These are phyloP conservation scores for Corythaeola cristata DNA, from an alignment of 2,113 vertebrate species.

Conservation along the genomic window DNA sequence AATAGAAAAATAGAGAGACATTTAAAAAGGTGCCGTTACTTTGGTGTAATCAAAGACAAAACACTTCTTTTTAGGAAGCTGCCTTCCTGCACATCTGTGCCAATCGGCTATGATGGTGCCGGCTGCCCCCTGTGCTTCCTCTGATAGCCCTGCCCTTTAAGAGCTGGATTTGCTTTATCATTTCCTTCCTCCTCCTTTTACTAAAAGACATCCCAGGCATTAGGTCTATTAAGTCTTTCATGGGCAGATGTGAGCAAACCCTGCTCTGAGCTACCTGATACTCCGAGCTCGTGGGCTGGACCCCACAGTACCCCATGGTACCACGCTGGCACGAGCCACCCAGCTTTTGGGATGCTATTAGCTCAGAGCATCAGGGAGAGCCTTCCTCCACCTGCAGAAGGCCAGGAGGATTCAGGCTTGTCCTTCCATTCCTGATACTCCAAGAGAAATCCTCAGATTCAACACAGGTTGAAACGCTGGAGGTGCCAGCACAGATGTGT, in stretches of 20 bases:
- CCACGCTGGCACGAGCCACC: not conserved
- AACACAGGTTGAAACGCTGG: not conserved
- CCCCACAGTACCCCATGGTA: too few species aligned
- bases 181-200: not conserved
- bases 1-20: slow-evolving; percentile 59
- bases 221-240: not conserved
- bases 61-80: not conserved
- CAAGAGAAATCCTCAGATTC: not conserved
- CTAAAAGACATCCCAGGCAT: not conserved
- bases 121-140: not conserved
- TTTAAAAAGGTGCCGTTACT: slow-evolving; percentile 22
- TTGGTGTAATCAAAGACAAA: not conserved
- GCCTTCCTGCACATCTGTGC: not conserved
- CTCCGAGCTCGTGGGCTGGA: not conserved
- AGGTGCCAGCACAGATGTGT: not conserved
- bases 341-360: not conserved
- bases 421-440: not conserved
- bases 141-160: not conserved
- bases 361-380: not conserved
- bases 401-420: not conserved
- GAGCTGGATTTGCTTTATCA: not conserved
- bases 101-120: not conserved
- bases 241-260: not conserved
- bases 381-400: not conserved
- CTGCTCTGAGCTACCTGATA: not conserved